Evolutionary conservation across 2,888 invertebrate species (phyloP), one percentile per base, ranked within the genome.

Genomic region (Caenorhabditis imperialis): DNA sequence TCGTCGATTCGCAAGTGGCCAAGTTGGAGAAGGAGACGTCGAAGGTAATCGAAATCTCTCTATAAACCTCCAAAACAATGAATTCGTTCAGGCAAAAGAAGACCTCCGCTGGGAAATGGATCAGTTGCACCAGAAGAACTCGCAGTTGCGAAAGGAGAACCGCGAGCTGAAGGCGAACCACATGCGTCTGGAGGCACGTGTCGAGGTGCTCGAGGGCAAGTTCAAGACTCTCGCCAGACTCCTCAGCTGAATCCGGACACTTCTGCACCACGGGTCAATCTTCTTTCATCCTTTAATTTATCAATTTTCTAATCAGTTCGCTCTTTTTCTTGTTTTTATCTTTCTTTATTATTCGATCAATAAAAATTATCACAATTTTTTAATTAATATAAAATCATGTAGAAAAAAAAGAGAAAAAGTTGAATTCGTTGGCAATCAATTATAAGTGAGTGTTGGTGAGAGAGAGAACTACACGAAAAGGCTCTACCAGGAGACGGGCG

Each of bases 21-120:
- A 85, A 86, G 53, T 37, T 86, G 16, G 85, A 86, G 50, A 84
- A 84, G 61, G 85, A 81, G 18, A 50, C 74, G 16, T 48, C 61
- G n/a, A 81, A 79, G 70, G 82, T 75, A 40, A 18, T 20, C 18
- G 3, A 33, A 45, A 33, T 47, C 7, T 27, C 30, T 6, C 30
- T 30, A 10, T 7, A 30, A 7, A 30, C 7, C 30, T 30, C 10
- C 7, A 40, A 40, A 40, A 18, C 5, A 40, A 40, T 6, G n/a
- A 18, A 18, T 30, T 10, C 30, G 38, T 77, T 10, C 50, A 79
- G 78, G 71, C 78, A 12, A 75, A 81, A 54, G 84, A 85, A 42
- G 86, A 86, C 48, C 42, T 87, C 38, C 78, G 75, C 53, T 86
- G 85, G 84, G 86, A 86, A 63, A 72, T 86, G 42, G 86, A 87